Evolutionary conservation across 2,113 vertebrate genomes (phyloP), one percentile per base, ranked within the genome.

Genomic region (Odocoileus hemionus): DNA sequence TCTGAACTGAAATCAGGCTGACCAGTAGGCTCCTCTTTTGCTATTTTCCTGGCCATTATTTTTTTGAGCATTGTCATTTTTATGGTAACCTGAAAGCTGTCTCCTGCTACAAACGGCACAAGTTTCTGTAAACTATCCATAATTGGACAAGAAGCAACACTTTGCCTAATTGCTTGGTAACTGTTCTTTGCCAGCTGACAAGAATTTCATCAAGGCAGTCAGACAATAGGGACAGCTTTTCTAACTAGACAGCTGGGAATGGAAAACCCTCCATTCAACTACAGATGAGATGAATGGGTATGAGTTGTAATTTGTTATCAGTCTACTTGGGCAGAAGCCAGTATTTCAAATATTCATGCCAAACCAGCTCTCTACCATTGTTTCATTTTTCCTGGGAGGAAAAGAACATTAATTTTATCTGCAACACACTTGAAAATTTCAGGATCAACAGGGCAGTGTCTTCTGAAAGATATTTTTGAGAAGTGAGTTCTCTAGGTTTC

Each of bases 141-240:
- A 98, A 93, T 45, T 16, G 47, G 58, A 85, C 3, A 30, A 79
- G 33, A 97, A 36, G 94, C 55, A 97, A 94, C 30, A 30, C 61
- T 93, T 87, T 97, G 96, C 76, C 95, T 90, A 83, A 89, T 95
- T 98, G 97, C 95, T 91, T 93, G 86, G 52, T 92, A 97, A 96
- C n/a, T 87, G 89, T 86, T 95, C 95, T 95, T 94, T 98, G 95
- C 94, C 96, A 98, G 93, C 78, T 84, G 89, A 96, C 84, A 88
- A 79, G 96, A 3, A 33, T 76, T 61, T 90, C 43, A 64, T 55
- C 67, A 90, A 82, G 82, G 88, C n/a, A 83, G 60, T 21, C 21
- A 61, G 21, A 84, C 83, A 97, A 88, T 15, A 94, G 19, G 33
- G 83, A 89, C 94, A 84, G 61, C 91, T 95, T 61, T 82, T 52